These are phyloP conservation scores for Rhinophrynus dorsalis DNA, from an alignment of 2,797 vertebrate species.

Conservation along the genomic window DNA sequence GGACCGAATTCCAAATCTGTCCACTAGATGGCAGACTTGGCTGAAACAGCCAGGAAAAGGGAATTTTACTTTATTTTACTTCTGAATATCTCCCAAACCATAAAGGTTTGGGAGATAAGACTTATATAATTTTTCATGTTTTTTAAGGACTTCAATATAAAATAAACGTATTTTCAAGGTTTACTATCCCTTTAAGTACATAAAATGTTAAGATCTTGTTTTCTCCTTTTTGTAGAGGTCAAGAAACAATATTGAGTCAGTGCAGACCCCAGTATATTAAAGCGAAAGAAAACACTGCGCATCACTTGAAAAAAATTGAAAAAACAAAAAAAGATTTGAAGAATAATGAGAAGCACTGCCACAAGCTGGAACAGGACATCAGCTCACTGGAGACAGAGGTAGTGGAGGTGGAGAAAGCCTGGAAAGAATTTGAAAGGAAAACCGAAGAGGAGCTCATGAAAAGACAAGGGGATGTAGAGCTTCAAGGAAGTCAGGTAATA, in stretches of 20 bases:
- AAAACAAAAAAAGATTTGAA: conserved; percentile 60
- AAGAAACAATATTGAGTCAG: conserved; percentile 77
- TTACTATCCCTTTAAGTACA: too few species aligned
- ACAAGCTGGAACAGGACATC: conserved; percentile 73
- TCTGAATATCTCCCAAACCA: too few species aligned
- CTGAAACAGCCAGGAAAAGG: too few species aligned
- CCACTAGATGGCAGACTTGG: too few species aligned
- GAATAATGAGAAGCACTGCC: conserved; percentile 66
- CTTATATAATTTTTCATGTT: too few species aligned
- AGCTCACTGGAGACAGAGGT: conserved; percentile 70
- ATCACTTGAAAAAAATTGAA: conserved; percentile 81
- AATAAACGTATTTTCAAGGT: too few species aligned
- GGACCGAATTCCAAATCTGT: too few species aligned
- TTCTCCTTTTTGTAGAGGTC: conserved; percentile 66
- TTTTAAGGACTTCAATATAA: too few species aligned
- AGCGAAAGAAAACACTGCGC: conserved; percentile 85
- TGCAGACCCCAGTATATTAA: conserved; percentile 81
- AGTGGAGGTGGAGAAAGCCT: conserved; percentile 69
- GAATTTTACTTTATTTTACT: too few species aligned
- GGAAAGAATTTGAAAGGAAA: conserved; percentile 77
- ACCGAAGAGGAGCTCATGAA: conserved; percentile 61
- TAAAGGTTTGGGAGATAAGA: too few species aligned
- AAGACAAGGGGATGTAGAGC: conserved; percentile 66
- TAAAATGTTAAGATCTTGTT: neutral
- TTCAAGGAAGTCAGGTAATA: conserved; percentile 83